These are phyloP conservation scores for Poecilia latipinna DNA, from an alignment of 2,113 vertebrate species.

Conservation along the genomic window DNA sequence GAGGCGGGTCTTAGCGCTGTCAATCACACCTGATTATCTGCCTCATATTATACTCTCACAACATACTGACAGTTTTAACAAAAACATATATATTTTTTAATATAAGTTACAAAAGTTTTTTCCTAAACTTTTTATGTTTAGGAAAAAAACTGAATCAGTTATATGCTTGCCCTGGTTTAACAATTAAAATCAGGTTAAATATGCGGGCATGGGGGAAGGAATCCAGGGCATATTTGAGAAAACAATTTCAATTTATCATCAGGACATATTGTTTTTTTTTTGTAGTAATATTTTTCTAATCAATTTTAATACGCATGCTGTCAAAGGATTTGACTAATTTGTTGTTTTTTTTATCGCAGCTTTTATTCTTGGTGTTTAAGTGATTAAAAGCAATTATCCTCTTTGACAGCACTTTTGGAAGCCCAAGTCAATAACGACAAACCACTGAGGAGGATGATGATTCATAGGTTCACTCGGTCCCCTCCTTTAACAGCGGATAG, in stretches of 20 bases:
- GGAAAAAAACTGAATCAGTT: neutral
- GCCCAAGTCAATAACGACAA: constrained; percentile 24
- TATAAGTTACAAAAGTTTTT: too few relatives aligned
- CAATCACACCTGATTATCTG: too few relatives aligned
- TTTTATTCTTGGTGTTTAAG: neutral
- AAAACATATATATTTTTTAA: too few relatives aligned
- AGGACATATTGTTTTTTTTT: neutral
- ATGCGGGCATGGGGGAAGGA: neutral
- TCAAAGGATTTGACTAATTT: constrained; percentile 1
- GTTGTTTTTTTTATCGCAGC: neutral
- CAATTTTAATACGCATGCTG: neutral
- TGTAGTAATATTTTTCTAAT: neutral
- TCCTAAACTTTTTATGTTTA: neutral
- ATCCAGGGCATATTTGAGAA: neutral
- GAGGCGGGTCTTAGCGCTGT: too few relatives aligned
- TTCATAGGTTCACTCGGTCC: constrained; percentile 46
- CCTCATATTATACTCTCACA: too few relatives aligned
- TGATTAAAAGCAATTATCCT: constrained; percentile 50
- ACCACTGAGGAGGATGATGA: constrained; percentile 35
- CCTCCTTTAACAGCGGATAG: constrained; percentile 10
- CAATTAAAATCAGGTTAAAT: neutral
- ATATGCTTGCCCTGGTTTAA: neutral
- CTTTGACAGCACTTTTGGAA: constrained; percentile 28
- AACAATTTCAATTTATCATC: neutral
- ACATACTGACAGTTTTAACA: too few relatives aligned